Base-by-base conservation (phyloP, 2,113 vertebrate species). In the Syngnathus scovelli region DNA sequence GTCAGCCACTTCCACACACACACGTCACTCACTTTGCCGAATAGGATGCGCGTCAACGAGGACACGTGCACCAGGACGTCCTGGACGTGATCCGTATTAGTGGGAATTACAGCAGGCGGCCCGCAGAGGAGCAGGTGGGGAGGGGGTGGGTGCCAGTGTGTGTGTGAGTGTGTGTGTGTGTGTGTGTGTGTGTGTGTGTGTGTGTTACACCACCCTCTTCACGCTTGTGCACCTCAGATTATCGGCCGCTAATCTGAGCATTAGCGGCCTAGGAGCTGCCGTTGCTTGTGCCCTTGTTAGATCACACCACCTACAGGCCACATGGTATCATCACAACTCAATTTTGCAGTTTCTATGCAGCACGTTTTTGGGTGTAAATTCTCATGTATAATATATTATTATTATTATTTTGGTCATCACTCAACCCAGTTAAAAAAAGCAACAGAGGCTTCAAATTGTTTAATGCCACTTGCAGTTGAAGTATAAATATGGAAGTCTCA, bases 51-150 rank as follows among this genome's bases (percentile, higher is more conserved):
- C 55, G 55, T 36, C 75, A 61, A 66, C 55, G 55, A 75, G 21
- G 44, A 48, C 16, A 21, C 62, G 43, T 67, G 75, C 72, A 64
- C 81, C 85, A 66, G 13, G 75, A 56, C 66, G 80, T 81, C 80
- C 83, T 71, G 70, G 64, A 67, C 74, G 64, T 92, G 87, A 92
- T 91, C 90, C 89, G 88, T 80, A 89, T 92, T 91, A 92, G 79
- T 66, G 67, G 87, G 89, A 90, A 85, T 91, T 91, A 91, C 85
- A 73, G 44, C 0, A 67, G 12, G 68, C 62, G 10, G 49, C 19
- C 41, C 13, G 18, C 15, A 2, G 39, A 11, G 38, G 19, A 61
- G 23, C 60, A 62, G 39, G 60, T 43, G 60, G 60, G 23, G 11
- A 9, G 51, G 49, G 21, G 10, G n/a, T 11, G 21, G 52, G 9